phyloP scores from a whole-genome alignment of 2,888 invertebrate genomes.

The Corbicula japonica region DNA sequence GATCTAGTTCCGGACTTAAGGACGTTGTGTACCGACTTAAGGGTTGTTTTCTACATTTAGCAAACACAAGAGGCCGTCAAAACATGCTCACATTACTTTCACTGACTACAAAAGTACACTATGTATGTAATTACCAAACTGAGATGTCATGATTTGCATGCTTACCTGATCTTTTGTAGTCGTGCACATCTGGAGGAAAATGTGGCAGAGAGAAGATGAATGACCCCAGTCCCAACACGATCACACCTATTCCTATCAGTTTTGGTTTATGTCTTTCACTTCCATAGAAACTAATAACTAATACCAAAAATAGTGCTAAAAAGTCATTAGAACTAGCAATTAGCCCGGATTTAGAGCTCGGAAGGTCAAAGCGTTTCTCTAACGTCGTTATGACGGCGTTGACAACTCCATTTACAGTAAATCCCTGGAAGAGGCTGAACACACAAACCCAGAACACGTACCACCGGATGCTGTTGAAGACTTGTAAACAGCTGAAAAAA shows the following conservation, averaged over 20 bases:
- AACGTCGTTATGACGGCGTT: slow-evolving; percentile 70
- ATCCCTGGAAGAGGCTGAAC: slow-evolving; percentile 70
- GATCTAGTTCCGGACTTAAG: too few species aligned
- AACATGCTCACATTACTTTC: too few species aligned
- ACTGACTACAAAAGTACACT: too few species aligned
- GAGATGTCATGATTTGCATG: not conserved
- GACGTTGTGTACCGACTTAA: too few species aligned
- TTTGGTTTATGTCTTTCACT: slow-evolving; percentile 68
- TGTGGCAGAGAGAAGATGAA: slow-evolving; percentile 70
- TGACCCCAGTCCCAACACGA: slow-evolving; percentile 69
- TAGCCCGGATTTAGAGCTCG: slow-evolving; percentile 70
- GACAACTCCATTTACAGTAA: slow-evolving; percentile 69
- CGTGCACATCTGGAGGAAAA: slow-evolving; percentile 62
- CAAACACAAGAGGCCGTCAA: too few species aligned
- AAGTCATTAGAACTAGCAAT: slow-evolving; percentile 74
- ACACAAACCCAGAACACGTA: slow-evolving; percentile 70
- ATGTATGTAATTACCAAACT: slow-evolving; percentile 9
- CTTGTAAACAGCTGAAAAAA: slow-evolving; percentile 61
- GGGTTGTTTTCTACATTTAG: too few species aligned
- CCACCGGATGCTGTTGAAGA: slow-evolving; percentile 70
- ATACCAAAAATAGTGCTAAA: slow-evolving; percentile 67
- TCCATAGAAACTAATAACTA: slow-evolving; percentile 71
- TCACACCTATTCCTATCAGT: slow-evolving; percentile 68
- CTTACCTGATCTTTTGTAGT: slow-evolving; percentile 51
- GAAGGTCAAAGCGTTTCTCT: slow-evolving; percentile 69